These are phyloP conservation scores for Synergus gifuensis DNA, from an alignment of 2,888 invertebrate species.

Conservation along the genomic window DNA sequence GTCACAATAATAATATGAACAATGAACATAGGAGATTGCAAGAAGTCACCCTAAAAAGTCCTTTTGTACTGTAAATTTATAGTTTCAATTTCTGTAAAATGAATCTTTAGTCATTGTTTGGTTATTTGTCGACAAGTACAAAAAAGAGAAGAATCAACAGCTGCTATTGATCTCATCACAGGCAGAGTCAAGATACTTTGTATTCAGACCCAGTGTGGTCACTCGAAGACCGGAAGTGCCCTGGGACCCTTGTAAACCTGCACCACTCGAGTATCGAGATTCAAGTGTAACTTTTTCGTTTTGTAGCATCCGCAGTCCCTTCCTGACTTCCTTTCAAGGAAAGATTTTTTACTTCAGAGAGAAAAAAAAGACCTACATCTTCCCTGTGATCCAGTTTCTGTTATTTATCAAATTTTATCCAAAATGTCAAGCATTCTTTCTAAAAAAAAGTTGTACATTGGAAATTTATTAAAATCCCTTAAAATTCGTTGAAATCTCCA, in stretches of 20 bases:
- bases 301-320: background rate
- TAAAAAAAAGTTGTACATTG: no score
- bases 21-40: background rate
- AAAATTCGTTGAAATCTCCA: no score
- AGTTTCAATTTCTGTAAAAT: slow-evolving; percentile 6
- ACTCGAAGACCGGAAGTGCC: slow-evolving; percentile 38
- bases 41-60: background rate
- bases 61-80: background rate
- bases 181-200: slow-evolving; percentile 4
- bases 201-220: slow-evolving; percentile 21
- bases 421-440: background rate
- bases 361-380: background rate
- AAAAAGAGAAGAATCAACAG: slow-evolving; percentile 32
- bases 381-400: background rate
- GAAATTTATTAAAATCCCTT: no score
- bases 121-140: slow-evolving; percentile 5
- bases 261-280: slow-evolving; percentile 37
- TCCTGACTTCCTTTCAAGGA: background rate
- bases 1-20: no score
- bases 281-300: slow-evolving; percentile 11
- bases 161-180: slow-evolving; percentile 25
- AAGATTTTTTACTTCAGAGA: background rate
- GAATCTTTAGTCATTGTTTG: slow-evolving; percentile 16
- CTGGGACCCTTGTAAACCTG: slow-evolving; percentile 27
- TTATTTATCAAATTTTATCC: no score